These are phyloP conservation scores for Tinamus guttatus DNA, from an alignment of 2,113 vertebrate species.

Conservation along the genomic window DNA sequence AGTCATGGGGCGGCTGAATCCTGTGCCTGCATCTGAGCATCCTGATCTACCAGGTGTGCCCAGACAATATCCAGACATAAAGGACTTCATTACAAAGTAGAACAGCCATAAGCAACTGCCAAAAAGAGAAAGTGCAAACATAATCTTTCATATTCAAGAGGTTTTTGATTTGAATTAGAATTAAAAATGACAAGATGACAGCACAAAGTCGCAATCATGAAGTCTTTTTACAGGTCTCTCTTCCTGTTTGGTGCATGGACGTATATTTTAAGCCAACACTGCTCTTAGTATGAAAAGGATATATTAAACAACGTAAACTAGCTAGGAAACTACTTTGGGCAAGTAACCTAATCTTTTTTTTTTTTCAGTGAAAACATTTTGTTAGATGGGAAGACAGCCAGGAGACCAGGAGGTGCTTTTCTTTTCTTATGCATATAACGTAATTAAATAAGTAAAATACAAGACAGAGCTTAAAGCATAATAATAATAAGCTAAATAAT, in stretches of 20 bases:
- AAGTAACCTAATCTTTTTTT: not conserved
- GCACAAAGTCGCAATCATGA: not conserved
- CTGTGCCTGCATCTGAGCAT: not conserved
- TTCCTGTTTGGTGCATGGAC: slow-evolving; percentile 30
- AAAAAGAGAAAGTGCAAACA: slow-evolving; percentile 27
- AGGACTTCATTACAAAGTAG: not conserved
- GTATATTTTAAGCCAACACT: not conserved
- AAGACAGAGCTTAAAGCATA: slow-evolving; percentile 22
- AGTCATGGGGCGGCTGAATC: not conserved
- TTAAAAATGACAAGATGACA: slow-evolving; percentile 35
- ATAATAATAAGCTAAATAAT: slow-evolving; percentile 39
- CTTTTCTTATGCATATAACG: slow-evolving; percentile 35
- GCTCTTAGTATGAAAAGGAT: not conserved
- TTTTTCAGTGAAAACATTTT: slow-evolving; percentile 27
- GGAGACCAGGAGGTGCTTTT: slow-evolving; percentile 16
- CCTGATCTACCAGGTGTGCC: slow-evolving; percentile 29
- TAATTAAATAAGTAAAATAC: slow-evolving; percentile 67
- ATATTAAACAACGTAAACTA: slow-evolving; percentile 16
- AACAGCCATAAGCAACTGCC: slow-evolving; percentile 43
- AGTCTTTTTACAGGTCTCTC: slow-evolving; percentile 5
- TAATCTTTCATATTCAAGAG: not conserved
- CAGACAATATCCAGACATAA: slow-evolving; percentile 45
- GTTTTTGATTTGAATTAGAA: not conserved
- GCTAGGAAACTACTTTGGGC: slow-evolving; percentile 43
- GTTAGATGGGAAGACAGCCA: slow-evolving; percentile 52